Percentiles rank a stretch among this genome's conserved stretches.
phyloP scores from a whole-genome alignment of 2,888 invertebrate species.

The Troides helena region DNA sequence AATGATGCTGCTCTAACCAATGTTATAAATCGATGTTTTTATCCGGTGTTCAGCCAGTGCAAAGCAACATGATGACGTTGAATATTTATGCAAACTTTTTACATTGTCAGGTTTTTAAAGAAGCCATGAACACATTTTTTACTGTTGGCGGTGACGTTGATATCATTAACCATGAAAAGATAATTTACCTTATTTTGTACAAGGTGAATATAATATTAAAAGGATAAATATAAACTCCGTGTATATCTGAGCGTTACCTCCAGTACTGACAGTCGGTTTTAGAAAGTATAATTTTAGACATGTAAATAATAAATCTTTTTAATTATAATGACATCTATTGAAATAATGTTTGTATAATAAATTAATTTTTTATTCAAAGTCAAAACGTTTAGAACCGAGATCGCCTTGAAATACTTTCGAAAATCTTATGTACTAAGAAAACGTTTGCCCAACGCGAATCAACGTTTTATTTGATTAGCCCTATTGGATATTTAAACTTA shows the following conservation, averaged over 20 bases:
- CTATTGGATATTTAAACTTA: constrained; percentile 45
- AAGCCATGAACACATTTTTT: no score
- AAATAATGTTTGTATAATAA: constrained; percentile 13
- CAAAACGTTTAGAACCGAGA: constrained; percentile 57
- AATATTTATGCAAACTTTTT: background rate
- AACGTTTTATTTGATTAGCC: constrained; percentile 52
- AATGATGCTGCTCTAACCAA: background rate
- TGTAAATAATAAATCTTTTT: background rate
- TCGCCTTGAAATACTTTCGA: constrained; percentile 80
- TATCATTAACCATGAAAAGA: background rate
- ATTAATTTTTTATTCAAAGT: constrained; percentile 42
- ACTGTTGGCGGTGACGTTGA: no score
- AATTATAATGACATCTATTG: background rate
- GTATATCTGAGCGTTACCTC: background rate
- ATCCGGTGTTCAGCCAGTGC: background rate
- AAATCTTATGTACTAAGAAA: constrained; percentile 71
- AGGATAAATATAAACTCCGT: background rate
- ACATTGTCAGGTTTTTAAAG: no score
- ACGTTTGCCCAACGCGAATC: constrained; percentile 64
- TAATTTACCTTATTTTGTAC: constrained; percentile 1
- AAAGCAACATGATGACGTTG: background rate
- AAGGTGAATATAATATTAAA: background rate
- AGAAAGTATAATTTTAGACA: background rate
- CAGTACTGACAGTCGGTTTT: background rate
- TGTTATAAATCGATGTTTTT: constrained; percentile 6